phyloP scores from a whole-genome alignment of 2,113 vertebrate species.

The Thamnophis sirtalis region DNA sequence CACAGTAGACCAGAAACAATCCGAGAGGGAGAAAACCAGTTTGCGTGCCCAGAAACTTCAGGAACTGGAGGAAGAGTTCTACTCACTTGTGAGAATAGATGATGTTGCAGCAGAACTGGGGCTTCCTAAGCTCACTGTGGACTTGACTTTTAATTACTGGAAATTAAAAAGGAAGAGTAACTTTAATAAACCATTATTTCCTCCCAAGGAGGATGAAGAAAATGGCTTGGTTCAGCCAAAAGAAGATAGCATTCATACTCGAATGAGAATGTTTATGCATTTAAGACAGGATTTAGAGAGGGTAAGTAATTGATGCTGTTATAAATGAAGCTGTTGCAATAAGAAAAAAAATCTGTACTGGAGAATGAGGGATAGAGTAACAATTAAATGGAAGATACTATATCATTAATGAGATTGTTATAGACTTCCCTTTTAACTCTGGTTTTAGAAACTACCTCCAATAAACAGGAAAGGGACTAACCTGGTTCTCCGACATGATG shows the following conservation, averaged over 20 bases:
- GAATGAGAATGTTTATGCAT: constrained; percentile 99
- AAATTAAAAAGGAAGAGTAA: constrained; percentile 93
- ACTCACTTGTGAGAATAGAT: constrained; percentile 79
- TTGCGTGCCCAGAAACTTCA: constrained; percentile 88
- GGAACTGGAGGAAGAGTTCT: constrained; percentile 95
- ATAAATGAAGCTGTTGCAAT: neutral
- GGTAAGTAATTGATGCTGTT: constrained; percentile 70
- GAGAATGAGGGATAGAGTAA: neutral
- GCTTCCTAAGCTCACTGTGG: constrained; percentile 75
- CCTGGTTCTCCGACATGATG: neutral
- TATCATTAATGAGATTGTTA: neutral
- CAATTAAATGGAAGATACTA: neutral
- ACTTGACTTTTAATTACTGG: constrained; percentile 98
- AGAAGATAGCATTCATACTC: constrained; percentile 93
- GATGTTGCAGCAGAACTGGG: constrained; percentile 82
- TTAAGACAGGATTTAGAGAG: constrained; percentile 95
- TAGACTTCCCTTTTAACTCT: neutral
- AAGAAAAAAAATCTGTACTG: neutral
- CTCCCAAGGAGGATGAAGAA: constrained; percentile 90
- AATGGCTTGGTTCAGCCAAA: constrained; percentile 87
- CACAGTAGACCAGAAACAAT: constrained; percentile 77
- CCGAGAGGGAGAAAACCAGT: constrained; percentile 82
- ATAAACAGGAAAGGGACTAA: neutral
- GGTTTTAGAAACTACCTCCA: neutral
- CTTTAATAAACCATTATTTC: constrained; percentile 92